These are phyloP conservation scores for Iphiclides podalirius DNA, from an alignment of 2,888 invertebrate species.

Conservation along the genomic window DNA sequence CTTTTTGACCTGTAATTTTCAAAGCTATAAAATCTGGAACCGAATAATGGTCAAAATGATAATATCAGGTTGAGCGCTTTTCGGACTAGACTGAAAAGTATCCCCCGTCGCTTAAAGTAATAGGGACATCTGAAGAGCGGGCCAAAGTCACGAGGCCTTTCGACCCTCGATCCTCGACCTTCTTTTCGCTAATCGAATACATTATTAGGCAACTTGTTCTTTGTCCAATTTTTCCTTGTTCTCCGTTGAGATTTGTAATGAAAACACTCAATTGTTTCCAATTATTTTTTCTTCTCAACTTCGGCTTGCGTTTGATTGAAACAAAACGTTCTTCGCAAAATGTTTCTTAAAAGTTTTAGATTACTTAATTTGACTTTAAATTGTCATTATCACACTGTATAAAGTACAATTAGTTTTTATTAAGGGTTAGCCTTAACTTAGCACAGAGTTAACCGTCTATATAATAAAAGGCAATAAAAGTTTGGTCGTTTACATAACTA, in stretches of 20 bases:
- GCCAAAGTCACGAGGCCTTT: constrained; percentile 63
- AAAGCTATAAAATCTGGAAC: not conserved
- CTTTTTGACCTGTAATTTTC: no score
- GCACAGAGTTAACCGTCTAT: no score
- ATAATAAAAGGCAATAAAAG: no score
- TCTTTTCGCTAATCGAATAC: constrained; percentile 32
- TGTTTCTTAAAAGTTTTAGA: no score
- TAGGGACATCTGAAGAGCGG: constrained; percentile 69
- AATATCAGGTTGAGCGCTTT: constrained; percentile 15
- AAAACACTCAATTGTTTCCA: not conserved
- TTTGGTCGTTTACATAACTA: not conserved
- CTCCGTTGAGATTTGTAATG: not conserved
- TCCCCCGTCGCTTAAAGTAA: constrained; percentile 38
- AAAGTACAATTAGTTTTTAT: no score
- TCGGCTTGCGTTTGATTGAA: no score
- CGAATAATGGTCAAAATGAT: constrained; percentile 13
- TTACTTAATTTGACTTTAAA: no score
- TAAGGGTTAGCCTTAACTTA: no score
- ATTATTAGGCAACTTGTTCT: constrained; percentile 15
- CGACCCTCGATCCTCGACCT: constrained; percentile 49
- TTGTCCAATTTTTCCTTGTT: constrained; percentile 13
- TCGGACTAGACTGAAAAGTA: constrained; percentile 23
- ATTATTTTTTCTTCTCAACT: not conserved
- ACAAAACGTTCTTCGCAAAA: no score
- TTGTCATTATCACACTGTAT: no score